phyloP scores from a whole-genome alignment of 2,797 vertebrate species.

The Oophaga sylvatica region DNA sequence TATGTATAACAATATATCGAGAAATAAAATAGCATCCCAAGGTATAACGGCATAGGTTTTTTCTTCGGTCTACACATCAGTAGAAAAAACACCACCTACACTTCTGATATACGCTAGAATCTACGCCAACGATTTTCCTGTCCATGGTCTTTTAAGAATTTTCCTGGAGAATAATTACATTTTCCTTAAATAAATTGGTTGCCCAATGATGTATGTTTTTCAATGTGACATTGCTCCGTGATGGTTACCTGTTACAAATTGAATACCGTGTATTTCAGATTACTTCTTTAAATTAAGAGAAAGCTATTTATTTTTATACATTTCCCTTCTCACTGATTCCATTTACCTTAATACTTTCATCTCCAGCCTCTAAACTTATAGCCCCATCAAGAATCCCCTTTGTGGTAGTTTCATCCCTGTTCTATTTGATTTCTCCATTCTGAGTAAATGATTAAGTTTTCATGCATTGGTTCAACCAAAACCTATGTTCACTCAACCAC shows the following conservation, averaged over 20 bases:
- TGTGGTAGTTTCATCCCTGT: constrained; percentile 79
- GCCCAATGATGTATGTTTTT: constrained; percentile 88
- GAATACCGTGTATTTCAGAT: constrained; percentile 93
- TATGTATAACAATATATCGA: no score
- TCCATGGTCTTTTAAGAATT: not conserved
- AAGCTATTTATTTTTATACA: constrained; percentile 78
- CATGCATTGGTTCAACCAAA: constrained; percentile 97
- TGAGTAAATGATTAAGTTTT: constrained; percentile 97
- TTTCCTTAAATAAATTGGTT: constrained; percentile 79
- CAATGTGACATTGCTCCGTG: constrained; percentile 74
- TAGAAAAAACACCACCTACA: no score
- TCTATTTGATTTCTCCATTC: constrained; percentile 89
- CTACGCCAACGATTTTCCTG: no score
- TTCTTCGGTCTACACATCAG: no score
- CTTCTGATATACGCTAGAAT: no score
- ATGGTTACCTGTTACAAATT: constrained; percentile 74
- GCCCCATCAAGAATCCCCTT: constrained; percentile 80
- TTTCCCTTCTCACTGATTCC: constrained; percentile 94
- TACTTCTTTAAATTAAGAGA: constrained; percentile 92
- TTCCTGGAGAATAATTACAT: constrained; percentile 67
- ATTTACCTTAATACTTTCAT: constrained; percentile 87
- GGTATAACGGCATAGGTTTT: no score
- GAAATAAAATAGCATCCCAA: no score
- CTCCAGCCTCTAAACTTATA: constrained; percentile 77
- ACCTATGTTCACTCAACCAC: constrained; percentile 97